These are phyloP conservation scores for Melanotaenia parkinsoni DNA, from an alignment of 2,797 vertebrate species.

Conservation along the genomic window DNA sequence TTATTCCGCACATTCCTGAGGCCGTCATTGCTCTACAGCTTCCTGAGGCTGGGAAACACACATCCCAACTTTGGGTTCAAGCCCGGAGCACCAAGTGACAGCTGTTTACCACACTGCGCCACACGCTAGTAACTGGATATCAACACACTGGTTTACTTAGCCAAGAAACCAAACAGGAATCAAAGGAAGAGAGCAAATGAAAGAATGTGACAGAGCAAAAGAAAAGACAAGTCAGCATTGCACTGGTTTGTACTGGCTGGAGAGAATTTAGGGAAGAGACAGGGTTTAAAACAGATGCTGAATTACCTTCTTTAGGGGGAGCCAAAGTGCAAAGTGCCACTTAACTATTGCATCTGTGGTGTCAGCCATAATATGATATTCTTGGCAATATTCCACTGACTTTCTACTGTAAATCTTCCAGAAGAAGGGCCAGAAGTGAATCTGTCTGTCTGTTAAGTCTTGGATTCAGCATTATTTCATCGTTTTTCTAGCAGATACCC, in stretches of 20 bases:
- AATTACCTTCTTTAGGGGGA: background rate
- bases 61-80: background rate
- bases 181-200: background rate
- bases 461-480: background rate
- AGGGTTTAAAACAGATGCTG: background rate
- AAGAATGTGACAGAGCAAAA: background rate
- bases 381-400: background rate
- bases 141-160: background rate
- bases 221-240: background rate
- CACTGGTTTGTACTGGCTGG: background rate
- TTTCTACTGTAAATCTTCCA: background rate
- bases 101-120: background rate
- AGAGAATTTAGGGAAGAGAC: background rate
- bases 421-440: background rate
- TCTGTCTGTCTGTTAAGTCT: background rate
- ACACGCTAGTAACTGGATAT: background rate
- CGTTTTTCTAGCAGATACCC: background rate
- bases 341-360: background rate
- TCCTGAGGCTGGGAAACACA: background rate
- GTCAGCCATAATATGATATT: background rate
- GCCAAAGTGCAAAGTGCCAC: background rate
- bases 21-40: background rate
- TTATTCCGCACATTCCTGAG: background rate
- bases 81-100: background rate
- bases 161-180: background rate